A percentile compares a stretch with the other conserved stretches of the same genome.
These are phyloP conservation scores for Mycetomoellerius zeteki DNA, from an alignment of 1,140 invertebrate genomes.

Conservation along the genomic window DNA sequence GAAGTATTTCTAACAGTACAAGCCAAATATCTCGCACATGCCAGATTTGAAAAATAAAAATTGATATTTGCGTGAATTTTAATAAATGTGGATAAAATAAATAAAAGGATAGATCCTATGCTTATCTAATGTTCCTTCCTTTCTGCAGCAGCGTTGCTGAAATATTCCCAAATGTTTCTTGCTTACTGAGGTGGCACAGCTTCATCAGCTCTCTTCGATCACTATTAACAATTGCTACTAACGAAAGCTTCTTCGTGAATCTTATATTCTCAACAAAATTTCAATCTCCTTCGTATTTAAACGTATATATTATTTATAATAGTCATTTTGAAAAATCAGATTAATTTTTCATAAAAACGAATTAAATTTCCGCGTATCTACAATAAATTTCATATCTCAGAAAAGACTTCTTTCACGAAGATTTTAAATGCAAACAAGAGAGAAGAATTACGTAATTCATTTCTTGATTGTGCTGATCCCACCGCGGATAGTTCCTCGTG, in stretches of 20 bases:
- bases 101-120: too few relatives aligned
- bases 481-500: neutral
- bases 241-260: too few relatives aligned
- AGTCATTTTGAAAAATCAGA: neutral
- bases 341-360: neutral
- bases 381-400: too few relatives aligned
- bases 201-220: too few relatives aligned
- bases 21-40: too few relatives aligned
- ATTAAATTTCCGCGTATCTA: neutral
- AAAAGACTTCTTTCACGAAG: neutral
- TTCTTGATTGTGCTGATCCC: neutral
- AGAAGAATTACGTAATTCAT: slow-evolving; percentile 30
- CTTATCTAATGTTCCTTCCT: too few relatives aligned
- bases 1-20: too few relatives aligned
- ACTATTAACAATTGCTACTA: neutral
- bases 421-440: slow-evolving; percentile 1
- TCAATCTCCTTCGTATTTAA: neutral
- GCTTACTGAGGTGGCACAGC: too few relatives aligned
- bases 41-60: too few relatives aligned
- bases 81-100: too few relatives aligned
- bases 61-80: too few relatives aligned
- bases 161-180: too few relatives aligned
- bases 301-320: neutral
- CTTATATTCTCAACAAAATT: neutral
- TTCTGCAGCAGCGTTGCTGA: neutral